Base-by-base conservation (phyloP, 1,140 invertebrate genomes). In the Contarinia nasturtii region DNA sequence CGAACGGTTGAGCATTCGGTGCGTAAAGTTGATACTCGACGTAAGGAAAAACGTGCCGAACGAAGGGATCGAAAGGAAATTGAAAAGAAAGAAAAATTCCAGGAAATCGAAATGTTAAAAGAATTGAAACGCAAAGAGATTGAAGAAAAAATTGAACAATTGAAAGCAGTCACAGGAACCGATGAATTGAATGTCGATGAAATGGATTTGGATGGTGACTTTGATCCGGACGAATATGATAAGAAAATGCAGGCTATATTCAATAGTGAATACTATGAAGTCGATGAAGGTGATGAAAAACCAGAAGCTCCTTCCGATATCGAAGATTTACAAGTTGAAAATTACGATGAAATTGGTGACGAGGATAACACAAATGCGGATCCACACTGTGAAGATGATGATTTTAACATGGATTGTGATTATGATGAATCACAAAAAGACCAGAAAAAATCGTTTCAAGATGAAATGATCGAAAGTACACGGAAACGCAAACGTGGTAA, bases 141-240 rank as follows among this genome's bases (percentile, higher is more conserved):
- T 49, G 70, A 86, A 57, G 79, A 89, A 49, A 93, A 91, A 65
- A 77, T 97, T 42, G 71, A 79, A 34, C 81, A 86, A 63, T 64
- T 97, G 5, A 86, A 87, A 67, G 77, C 87, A 60, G 80, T 94
- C n/a, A 88, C 89, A 34, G 92, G 90, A 34, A 84, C 83, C 59
- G 63, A 70, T 46, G 69, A 75, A 20, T 54, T 77, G 19, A 70
- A 70, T 14, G 74, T 83, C 52, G 65, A 73, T 64, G 77, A 83
- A 51, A 69, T 77, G 21, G 75, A 82, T 52, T 65, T 83, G 2
- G 79, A 93, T 49, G 81, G 74, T n/a, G 92, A 97, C 58, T 98
- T 96, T 66, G 88, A 97, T 69, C 89, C 91, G 0, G 76, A 76
- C 19, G 79, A 83, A 50, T 79, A 96, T 63, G 92, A 97, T 62